Base-by-base conservation (phyloP, 2,113 vertebrate species). In the Rhinoptilus africanus region DNA sequence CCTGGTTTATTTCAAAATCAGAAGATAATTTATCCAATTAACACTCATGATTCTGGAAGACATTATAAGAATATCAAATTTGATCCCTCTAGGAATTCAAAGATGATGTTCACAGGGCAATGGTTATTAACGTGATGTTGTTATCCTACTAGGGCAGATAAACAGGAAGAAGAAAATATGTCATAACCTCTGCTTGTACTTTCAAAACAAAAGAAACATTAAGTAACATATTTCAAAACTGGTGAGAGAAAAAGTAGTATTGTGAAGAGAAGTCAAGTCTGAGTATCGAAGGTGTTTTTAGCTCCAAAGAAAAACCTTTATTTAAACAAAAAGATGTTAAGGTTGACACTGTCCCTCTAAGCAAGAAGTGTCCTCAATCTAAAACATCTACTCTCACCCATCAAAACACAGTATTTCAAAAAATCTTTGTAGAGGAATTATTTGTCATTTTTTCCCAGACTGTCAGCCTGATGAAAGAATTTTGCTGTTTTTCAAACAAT, bases 321-420 rank as follows among this genome's bases (percentile, higher is more conserved):
- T 83, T 89, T 67, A 78, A 69, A 26, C 15, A 92, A 92, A 91
- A 89, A 88, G 20, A 88, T 91, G 75, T 19, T 96, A 63, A 96
- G 60, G n/a, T 86, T 96, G 79, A 90, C 75, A 90, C 13, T 89
- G 93, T 97, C 94, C 94, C 96, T 97, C 89, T 84, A 94, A 96
- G 96, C 96, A 96, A 95, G 67, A 96, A 73, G 18, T 77, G 84
- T 92, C 77, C 96, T 96, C 57, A 88, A 88, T 96, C 86, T 93
- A 80, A 95, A 94, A 53, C 12, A 93, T 85, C 79, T 91, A 78
- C 73, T 88, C 62, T 92, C 68, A 94, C 48, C 80, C 79, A 89
- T 96, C 96, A 97, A 91, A 88, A 79, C 81, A 74, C 5, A 90
- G 72, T 77, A 92, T 86, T 88, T 91, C 72, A 96, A 91, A 89